A percentile compares a stretch with the other conserved stretches of the same genome.
Conservation (phyloP, 35 echinoderm and acorn worm genomes). For the Diadema setosum region DNA sequence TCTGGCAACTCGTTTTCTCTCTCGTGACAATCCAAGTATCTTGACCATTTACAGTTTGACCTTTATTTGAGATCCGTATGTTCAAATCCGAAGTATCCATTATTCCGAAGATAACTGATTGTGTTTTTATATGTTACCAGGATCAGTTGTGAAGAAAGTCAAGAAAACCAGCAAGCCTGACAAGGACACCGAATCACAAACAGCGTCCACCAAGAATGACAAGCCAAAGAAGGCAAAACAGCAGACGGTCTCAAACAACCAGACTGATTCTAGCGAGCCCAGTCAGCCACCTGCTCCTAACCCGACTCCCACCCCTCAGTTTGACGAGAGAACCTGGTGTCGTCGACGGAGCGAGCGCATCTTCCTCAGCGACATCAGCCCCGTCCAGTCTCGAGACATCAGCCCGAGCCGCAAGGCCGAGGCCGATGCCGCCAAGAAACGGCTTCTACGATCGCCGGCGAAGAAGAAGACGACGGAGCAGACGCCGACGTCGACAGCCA, state of each 20-base stretch:
- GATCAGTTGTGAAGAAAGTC: constrained; percentile 25
- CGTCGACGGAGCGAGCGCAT: constrained; percentile 92
- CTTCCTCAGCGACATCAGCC: constrained; percentile 92
- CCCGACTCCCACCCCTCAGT: constrained; percentile 6
- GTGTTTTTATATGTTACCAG: not conserved
- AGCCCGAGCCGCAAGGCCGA: constrained; percentile 53
- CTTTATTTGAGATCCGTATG: too few relatives aligned
- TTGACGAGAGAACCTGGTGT: constrained; percentile 89
- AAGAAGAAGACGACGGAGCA: not conserved
- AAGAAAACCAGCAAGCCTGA: constrained; percentile 47
- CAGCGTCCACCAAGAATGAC: not conserved
- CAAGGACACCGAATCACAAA: not conserved
- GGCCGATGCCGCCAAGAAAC: not conserved
- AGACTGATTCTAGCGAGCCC: not conserved
- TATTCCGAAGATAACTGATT: too few relatives aligned
- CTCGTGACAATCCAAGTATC: too few relatives aligned
- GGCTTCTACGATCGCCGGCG: constrained; percentile 1
- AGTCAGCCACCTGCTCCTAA: not conserved
- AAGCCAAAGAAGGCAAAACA: constrained; percentile 40
- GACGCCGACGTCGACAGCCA: not conserved
- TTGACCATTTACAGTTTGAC: too few relatives aligned
- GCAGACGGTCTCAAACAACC: not conserved
- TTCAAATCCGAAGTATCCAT: too few relatives aligned
- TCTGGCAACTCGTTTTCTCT: too few relatives aligned
- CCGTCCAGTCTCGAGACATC: constrained; percentile 81